Percentiles rank a stretch among this genome's conserved stretches.
Conservation (phyloP, 2,888 invertebrate genomes). For the Andrena fulva region DNA sequence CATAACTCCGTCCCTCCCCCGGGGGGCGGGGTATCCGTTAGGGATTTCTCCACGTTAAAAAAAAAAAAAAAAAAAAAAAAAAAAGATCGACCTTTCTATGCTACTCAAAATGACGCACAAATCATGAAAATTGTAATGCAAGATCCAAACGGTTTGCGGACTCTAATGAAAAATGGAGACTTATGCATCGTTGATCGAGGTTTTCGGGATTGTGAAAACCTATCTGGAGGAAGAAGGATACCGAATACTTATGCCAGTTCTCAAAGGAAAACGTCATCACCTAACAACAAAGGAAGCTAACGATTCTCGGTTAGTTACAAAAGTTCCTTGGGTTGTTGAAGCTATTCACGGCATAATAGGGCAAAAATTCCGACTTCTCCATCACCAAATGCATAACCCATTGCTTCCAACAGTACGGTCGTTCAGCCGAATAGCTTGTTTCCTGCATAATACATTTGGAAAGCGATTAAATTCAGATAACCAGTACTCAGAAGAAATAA, state of each 20-base stretch:
- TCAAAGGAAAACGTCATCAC: not conserved
- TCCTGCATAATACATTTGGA: not conserved
- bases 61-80: too few species aligned
- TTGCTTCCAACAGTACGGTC: constrained; percentile 9
- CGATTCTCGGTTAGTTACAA: not conserved
- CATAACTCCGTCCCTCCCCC: too few species aligned
- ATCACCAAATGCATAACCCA: not conserved
- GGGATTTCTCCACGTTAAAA: too few species aligned
- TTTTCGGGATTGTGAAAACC: not conserved
- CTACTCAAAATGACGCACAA: not conserved
- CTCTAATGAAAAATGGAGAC: not conserved
- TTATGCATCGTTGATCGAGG: not conserved
- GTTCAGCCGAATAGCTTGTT: not conserved
- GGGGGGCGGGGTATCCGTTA: too few species aligned
- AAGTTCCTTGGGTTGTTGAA: constrained; percentile 1
- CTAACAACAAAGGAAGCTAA: not conserved
- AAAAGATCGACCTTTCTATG: not conserved
- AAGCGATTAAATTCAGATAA: not conserved
- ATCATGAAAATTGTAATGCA: not conserved
- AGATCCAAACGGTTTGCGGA: not conserved
- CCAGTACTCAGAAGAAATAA: not conserved
- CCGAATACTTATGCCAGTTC: not conserved
- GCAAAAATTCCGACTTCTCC: not conserved
- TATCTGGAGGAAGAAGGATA: not conserved
- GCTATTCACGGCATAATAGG: not conserved